Conservation (phyloP, 2,797 vertebrate genomes). For the Sciaenops ocellatus region DNA sequence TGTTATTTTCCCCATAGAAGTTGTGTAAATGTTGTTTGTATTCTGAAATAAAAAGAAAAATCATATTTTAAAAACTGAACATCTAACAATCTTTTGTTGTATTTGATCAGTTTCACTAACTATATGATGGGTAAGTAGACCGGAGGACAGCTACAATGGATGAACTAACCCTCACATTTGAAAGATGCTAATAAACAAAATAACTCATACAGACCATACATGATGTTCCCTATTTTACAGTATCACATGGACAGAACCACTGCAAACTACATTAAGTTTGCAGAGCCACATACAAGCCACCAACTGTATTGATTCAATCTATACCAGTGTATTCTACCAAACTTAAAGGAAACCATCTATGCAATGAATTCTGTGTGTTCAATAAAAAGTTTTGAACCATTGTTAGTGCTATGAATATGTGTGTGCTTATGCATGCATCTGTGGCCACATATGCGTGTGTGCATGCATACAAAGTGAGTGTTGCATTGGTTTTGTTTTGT, state of each 20-base stretch:
- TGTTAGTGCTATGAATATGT: not conserved
- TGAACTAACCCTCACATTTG: not conserved
- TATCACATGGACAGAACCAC: not conserved
- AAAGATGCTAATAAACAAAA: not conserved
- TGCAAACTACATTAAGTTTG: not conserved
- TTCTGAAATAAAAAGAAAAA: not conserved
- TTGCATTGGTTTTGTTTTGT: not conserved
- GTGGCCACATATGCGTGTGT: not conserved
- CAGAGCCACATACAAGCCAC: not conserved
- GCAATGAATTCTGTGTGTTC: not conserved
- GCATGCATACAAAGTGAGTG: not conserved
- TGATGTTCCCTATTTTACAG: not conserved
- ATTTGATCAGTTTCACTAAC: not conserved
- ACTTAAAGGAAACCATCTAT: not conserved
- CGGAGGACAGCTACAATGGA: not conserved
- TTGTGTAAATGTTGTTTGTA: not conserved
- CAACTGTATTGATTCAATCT: constrained; percentile 2
- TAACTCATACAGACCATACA: not conserved
- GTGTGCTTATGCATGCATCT: not conserved
- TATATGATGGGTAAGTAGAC: not conserved
- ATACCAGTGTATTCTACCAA: not conserved
- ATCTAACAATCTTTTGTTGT: no score
- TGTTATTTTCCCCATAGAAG: not conserved
- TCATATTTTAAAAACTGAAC: not conserved
- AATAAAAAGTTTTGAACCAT: not conserved